A percentile compares a stretch with the other conserved stretches of the same genome.
Evolutionary conservation across 2,888 invertebrate genomes (phyloP).

Genomic region (Chaetogeoica ovagalla): DNA sequence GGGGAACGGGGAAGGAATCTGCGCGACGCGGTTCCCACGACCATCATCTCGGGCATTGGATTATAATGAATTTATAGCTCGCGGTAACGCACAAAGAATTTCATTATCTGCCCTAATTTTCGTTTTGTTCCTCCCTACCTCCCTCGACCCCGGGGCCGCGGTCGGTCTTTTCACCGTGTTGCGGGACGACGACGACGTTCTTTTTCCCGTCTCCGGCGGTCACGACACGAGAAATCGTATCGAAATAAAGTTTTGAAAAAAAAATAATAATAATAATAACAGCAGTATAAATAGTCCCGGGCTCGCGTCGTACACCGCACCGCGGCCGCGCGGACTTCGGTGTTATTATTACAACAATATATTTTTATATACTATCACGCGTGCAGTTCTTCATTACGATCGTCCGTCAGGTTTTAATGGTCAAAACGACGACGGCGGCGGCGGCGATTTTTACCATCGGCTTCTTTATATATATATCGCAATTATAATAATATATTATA

Average conservation of each 20-base stretch:
- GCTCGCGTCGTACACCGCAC: neutral
- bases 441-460: conserved; percentile 25
- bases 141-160: too few species aligned
- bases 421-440: conserved; percentile 7
- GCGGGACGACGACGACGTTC: neutral
- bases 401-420: neutral
- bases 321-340: neutral
- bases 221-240: conserved; percentile 41
- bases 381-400: neutral
- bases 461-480: conserved; percentile 33
- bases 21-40: conserved; percentile 43
- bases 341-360: neutral
- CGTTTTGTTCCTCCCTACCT: neutral
- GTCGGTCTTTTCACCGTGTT: too few species aligned
- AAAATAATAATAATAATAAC: neutral
- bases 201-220: conserved; percentile 8
- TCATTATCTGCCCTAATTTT: conserved; percentile 53
- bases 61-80: conserved; percentile 51
- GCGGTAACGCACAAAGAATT: conserved; percentile 53
- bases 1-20: neutral
- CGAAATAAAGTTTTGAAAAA: conserved; percentile 22
- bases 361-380: neutral
- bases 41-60: conserved; percentile 44
- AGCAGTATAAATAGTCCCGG: neutral
- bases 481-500: conserved; percentile 9